These are phyloP conservation scores for Perognathus longimembris DNA, from an alignment of 2,113 vertebrate species.

Conservation along the genomic window DNA sequence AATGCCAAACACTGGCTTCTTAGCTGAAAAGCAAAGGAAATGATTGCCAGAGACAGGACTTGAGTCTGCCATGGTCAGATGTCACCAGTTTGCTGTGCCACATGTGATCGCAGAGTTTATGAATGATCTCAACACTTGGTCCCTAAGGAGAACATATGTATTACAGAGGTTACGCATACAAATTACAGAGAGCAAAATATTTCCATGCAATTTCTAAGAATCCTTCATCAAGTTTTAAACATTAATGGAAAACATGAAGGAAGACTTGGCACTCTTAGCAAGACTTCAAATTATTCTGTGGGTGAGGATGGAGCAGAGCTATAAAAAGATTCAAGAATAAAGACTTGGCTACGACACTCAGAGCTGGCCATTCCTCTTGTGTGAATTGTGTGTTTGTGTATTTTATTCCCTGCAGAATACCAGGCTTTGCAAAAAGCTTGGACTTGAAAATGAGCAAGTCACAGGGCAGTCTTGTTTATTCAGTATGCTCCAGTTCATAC, in stretches of 20 bases:
- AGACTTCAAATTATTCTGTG: slow-evolving; percentile 71
- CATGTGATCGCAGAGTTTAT: slow-evolving; percentile 59
- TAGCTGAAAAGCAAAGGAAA: background rate
- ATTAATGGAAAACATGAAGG: slow-evolving; percentile 57
- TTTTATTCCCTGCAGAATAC: slow-evolving; percentile 62
- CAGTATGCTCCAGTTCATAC: slow-evolving; percentile 52
- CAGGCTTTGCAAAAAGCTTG: slow-evolving; percentile 58
- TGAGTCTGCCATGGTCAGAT: slow-evolving; percentile 57
- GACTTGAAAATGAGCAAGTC: slow-evolving; percentile 70
- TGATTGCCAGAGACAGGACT: slow-evolving; percentile 52
- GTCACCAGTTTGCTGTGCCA: slow-evolving; percentile 46
- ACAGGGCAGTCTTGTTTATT: slow-evolving; percentile 68
- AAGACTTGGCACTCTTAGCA: slow-evolving; percentile 47
- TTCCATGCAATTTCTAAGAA: slow-evolving; percentile 48
- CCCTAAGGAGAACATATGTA: slow-evolving; percentile 57
- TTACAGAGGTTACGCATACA: slow-evolving; percentile 66
- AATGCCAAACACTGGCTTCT: slow-evolving; percentile 61
- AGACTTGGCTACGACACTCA: slow-evolving; percentile 60
- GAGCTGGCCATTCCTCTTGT: slow-evolving; percentile 49
- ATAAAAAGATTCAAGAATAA: slow-evolving; percentile 67
- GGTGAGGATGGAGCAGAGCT: slow-evolving; percentile 65
- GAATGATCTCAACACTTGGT: slow-evolving; percentile 58
- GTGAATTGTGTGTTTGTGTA: slow-evolving; percentile 63
- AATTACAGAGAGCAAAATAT: background rate
- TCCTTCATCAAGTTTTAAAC: slow-evolving; percentile 52